phyloP scores from a whole-genome alignment of 2,797 vertebrate species.

The Harpagifer antarcticus region DNA sequence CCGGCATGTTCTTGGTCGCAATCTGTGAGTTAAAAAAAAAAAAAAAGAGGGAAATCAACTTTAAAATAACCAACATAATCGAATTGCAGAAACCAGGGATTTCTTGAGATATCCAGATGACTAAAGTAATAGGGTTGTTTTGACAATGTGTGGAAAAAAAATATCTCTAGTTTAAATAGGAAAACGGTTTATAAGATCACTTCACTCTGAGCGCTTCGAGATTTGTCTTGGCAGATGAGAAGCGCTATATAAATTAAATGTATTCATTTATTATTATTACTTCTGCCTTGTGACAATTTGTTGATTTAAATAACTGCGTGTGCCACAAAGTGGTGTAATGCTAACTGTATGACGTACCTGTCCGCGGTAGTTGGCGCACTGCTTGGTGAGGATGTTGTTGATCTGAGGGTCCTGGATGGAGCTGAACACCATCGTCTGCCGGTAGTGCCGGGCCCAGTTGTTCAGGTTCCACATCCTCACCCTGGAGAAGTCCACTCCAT shows the following conservation, averaged over 20 bases:
- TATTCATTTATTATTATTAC: no score
- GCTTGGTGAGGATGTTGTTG: slow-evolving; percentile 92
- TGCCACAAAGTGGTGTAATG: neutral
- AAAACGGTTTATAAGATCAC: slow-evolving; percentile 12
- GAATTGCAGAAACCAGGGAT: neutral
- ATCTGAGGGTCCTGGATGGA: slow-evolving; percentile 94
- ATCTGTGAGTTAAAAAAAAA: slow-evolving; percentile 78
- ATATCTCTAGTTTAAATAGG: no score
- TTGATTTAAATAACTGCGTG: neutral
- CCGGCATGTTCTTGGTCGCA: slow-evolving; percentile 85
- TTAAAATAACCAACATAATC: neutral
- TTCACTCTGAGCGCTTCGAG: no score
- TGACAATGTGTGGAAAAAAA: no score
- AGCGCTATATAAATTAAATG: no score
- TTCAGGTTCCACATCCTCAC: slow-evolving; percentile 96
- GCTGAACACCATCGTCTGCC: slow-evolving; percentile 95
- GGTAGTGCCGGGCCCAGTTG: slow-evolving; percentile 92
- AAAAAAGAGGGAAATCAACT: neutral
- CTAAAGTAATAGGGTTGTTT: neutral
- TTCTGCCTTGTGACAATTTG: slow-evolving; percentile 13
- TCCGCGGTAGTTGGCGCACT: slow-evolving; percentile 91
- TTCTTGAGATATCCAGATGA: neutral
- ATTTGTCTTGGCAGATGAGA: no score
- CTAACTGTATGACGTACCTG: slow-evolving; percentile 82
- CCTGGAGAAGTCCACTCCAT: slow-evolving; percentile 95